Conservation (phyloP, 2,113 vertebrate species). For the Actenoides hombroni region DNA sequence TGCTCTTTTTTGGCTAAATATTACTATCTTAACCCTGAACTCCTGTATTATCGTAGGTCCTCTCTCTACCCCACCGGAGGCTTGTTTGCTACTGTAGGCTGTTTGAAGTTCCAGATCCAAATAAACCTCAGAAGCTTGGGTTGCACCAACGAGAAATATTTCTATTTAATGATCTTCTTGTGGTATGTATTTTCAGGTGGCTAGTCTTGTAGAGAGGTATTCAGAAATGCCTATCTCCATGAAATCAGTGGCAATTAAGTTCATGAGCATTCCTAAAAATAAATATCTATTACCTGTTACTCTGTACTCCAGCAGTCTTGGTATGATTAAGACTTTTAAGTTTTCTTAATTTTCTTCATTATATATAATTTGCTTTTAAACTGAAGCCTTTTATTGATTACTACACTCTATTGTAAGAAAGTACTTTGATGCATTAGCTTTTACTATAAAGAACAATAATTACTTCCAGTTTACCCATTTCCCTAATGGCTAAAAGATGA, state of each 20-base stretch:
- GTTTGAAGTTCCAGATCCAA: slow-evolving; percentile 96
- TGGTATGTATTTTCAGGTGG: slow-evolving; percentile 79
- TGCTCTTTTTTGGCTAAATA: background rate
- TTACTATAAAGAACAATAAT: background rate
- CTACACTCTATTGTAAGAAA: background rate
- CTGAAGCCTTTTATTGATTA: background rate
- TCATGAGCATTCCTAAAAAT: background rate
- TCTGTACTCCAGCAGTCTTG: background rate
- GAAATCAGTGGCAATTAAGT: background rate
- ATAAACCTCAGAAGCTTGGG: slow-evolving; percentile 95
- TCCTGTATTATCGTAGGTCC: slow-evolving; percentile 76
- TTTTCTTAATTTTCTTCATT: background rate
- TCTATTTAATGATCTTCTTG: slow-evolving; percentile 96
- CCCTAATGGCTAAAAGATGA: background rate
- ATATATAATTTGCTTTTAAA: background rate
- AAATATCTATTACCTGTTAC: background rate
- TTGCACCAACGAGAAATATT: slow-evolving; percentile 97
- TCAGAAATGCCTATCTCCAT: background rate
- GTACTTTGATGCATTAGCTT: background rate
- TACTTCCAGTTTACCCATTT: background rate
- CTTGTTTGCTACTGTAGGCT: slow-evolving; percentile 97
- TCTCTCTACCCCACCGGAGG: slow-evolving; percentile 93
- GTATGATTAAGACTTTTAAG: background rate
- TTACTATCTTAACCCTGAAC: background rate
- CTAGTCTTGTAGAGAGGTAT: background rate